Conservation (phyloP, 2,888 invertebrate species). For the Pandemis corylana region DNA sequence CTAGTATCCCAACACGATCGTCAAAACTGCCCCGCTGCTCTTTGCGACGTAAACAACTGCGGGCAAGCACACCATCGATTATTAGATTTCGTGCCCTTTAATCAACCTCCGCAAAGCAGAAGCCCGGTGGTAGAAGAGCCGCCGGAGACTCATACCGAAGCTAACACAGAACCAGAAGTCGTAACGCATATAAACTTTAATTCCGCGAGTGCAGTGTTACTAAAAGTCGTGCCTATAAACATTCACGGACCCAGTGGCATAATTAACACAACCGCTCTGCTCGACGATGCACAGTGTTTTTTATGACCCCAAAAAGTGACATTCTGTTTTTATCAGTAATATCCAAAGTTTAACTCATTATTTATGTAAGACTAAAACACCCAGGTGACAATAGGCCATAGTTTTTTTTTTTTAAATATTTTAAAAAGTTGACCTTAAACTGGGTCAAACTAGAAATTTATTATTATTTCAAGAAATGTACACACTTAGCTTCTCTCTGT, state of each 20-base stretch:
- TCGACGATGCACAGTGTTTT: too few species aligned
- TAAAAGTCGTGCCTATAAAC: conserved; percentile 46
- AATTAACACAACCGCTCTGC: conserved; percentile 41
- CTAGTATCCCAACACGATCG: not conserved
- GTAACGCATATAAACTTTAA: conserved; percentile 22
- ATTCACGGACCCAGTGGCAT: conserved; percentile 46
- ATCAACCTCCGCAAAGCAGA: not conserved
- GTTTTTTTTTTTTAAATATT: too few species aligned
- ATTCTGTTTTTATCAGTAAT: too few species aligned
- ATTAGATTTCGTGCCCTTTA: conserved; percentile 35
- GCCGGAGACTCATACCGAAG: not conserved
- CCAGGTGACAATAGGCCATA: too few species aligned
- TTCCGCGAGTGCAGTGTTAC: conserved; percentile 33
- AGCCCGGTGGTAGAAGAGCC: not conserved
- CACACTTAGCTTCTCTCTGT: too few species aligned
- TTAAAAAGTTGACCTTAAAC: too few species aligned
- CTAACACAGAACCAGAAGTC: conserved; percentile 5
- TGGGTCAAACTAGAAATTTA: too few species aligned
- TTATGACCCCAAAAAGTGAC: too few species aligned
- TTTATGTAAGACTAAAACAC: too few species aligned
- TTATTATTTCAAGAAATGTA: too few species aligned
- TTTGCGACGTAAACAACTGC: conserved; percentile 43
- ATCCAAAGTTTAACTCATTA: too few species aligned
- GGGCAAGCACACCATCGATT: conserved; percentile 42
- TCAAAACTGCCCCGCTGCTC: conserved; percentile 36